Percentiles rank a stretch among this genome's conserved stretches.
Evolutionary conservation across 2,888 invertebrate species (phyloP).

Genomic region (Zelleria hepariella): DNA sequence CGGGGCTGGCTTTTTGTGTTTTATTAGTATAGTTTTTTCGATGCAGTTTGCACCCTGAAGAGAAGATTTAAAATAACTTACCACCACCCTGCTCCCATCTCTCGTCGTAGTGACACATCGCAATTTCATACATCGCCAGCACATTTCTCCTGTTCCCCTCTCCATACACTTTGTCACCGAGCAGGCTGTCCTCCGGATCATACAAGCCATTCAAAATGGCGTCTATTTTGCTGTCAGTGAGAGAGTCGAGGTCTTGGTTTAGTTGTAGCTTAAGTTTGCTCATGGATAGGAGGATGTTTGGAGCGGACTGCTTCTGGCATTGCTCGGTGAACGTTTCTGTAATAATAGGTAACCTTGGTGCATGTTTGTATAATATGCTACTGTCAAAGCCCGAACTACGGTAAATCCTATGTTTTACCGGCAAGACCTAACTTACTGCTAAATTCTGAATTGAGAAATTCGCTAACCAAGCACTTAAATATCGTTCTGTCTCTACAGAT

Average conservation of each 20-base stretch:
- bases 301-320: conserved; percentile 5
- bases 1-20: too few relatives aligned
- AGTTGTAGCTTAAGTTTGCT: conserved; percentile 17
- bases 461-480: too few relatives aligned
- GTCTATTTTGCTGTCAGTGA: conserved; percentile 13
- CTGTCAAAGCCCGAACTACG: too few relatives aligned
- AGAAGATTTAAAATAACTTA: too few relatives aligned
- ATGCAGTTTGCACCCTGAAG: too few relatives aligned
- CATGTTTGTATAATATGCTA: too few relatives aligned
- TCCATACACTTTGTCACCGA: not conserved
- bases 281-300: conserved; percentile 14
- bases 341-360: not conserved
- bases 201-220: conserved; percentile 8
- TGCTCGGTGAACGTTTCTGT: not conserved
- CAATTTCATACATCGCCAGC: conserved; percentile 15
- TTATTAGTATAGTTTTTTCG: too few relatives aligned
- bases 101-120: conserved; percentile 18
- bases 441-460: too few relatives aligned
- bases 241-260: conserved; percentile 18
- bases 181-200: conserved; percentile 2
- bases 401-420: too few relatives aligned
- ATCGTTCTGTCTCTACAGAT: too few relatives aligned
- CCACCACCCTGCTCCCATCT: conserved; percentile 13
- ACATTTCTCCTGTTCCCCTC: conserved; percentile 7
- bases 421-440: too few relatives aligned